Evolutionary conservation across 2,113 vertebrate species (phyloP), one percentile per base, ranked within the genome.

Genomic region (Mixornis gularis): DNA sequence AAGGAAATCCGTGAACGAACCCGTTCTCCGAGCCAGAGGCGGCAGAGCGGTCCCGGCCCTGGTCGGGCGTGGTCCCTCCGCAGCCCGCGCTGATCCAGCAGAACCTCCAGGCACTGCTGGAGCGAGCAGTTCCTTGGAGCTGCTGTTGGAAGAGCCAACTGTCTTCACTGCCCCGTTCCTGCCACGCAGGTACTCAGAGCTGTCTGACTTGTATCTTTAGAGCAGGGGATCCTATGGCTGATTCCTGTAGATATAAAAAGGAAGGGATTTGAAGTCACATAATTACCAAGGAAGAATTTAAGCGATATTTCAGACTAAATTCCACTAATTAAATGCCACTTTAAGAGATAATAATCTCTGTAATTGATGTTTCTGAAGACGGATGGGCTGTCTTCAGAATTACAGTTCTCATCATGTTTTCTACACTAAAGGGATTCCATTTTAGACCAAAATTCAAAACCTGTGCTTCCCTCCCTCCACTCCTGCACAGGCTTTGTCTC

Each of bases 1-100:
- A 18, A 58, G 65, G 68, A 4, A 24, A 30, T 16, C 69, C 66
- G 17, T 6, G 11, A 46, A 16, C 3, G 12, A 17, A 7, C 5
- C n/a, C 14, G 17, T 30, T 51, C 63, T 32, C 10, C 6, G 21
- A 65, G 79, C 30, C 70, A 30, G 72, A 46, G 43, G 30, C 38
- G 55, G 60, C 76, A 3, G 53, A 19, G 55, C 13, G 56, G 2
- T 6, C 18, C 17, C 38, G 30, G 40, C 14, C 1, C 49, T 52
- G 16, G 21, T 2, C 17, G 1, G 49, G 30, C 25, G 29, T 7
- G 29, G 30, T 11, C 27, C 60, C 34, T 49, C 60, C 53, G 4
- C 15, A 38, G 1, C 0, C 1, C 3, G 11, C 13, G 0, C 3
- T 1, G 24, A 16, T 7, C 56, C 58, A 0, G 5, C 4, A 0